Conservation (phyloP, 2,113 vertebrate species). For the Tetrao urogallus region DNA sequence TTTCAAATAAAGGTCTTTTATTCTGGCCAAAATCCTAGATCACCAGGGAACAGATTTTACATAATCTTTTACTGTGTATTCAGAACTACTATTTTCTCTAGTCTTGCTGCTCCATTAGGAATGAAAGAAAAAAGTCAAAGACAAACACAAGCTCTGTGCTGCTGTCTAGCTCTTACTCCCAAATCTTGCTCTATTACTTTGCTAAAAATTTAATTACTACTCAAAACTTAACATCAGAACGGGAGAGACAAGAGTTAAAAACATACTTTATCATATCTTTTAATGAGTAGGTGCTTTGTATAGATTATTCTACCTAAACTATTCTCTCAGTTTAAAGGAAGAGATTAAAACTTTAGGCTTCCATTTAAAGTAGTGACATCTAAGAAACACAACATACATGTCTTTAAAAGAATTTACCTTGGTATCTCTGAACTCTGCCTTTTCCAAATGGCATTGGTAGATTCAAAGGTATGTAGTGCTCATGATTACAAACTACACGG, state of each 20-base stretch:
- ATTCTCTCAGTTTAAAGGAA: neutral
- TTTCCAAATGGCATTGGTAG: constrained; percentile 99
- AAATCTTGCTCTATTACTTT: neutral
- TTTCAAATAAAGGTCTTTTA: neutral
- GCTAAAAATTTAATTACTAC: neutral
- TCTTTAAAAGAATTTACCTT: constrained; percentile 82
- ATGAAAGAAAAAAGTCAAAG: neutral
- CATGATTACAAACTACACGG: constrained; percentile 94
- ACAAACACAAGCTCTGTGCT: neutral
- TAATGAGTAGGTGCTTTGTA: neutral
- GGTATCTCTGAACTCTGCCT: constrained; percentile 94
- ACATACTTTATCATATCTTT: neutral
- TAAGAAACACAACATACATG: neutral
- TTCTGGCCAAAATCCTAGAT: neutral
- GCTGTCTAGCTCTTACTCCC: neutral
- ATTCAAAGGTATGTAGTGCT: constrained; percentile 96
- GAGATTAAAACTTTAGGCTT: neutral
- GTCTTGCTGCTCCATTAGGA: neutral
- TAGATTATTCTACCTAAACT: neutral
- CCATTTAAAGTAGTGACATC: neutral
- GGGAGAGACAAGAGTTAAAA: neutral
- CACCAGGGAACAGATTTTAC: neutral
- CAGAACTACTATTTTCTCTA: neutral
- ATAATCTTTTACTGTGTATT: neutral
- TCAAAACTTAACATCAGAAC: constrained; percentile 22